Evolutionary conservation across 2,113 vertebrate genomes (phyloP).

Genomic region (Tragelaphus imberbis): DNA sequence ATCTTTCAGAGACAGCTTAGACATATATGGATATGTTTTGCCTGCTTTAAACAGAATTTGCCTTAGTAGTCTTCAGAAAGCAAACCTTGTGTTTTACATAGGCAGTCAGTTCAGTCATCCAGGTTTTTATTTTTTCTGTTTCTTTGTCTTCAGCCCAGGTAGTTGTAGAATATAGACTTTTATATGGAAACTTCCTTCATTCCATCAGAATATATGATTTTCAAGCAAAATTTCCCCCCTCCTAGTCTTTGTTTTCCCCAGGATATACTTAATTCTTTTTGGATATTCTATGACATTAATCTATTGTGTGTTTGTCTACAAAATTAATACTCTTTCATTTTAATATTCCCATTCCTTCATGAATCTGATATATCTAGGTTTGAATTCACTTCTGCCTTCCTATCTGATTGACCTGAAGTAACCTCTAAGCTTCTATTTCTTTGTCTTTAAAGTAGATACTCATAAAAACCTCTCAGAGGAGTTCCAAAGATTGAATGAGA

Average conservation of each 20-base stretch:
- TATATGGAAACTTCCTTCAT: neutral
- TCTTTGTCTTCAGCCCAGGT: neutral
- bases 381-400: neutral
- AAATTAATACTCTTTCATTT: neutral
- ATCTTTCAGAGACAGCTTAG: neutral
- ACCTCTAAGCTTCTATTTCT: neutral
- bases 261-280: neutral
- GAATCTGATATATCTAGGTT: neutral
- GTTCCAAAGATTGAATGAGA: neutral
- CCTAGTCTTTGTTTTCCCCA: neutral
- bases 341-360: neutral
- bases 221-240: neutral
- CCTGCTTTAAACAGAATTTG: conserved; percentile 8
- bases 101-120: neutral
- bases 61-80: neutral
- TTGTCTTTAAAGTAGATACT: neutral
- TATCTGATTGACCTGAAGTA: neutral
- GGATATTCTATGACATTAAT: neutral
- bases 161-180: neutral
- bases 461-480: neutral
- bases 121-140: neutral
- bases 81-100: neutral
- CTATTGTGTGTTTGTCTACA: neutral
- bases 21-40: neutral
- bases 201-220: neutral